These are phyloP conservation scores for Brevimyrus niger DNA, from an alignment of 2,113 vertebrate genomes.

Conservation along the genomic window DNA sequence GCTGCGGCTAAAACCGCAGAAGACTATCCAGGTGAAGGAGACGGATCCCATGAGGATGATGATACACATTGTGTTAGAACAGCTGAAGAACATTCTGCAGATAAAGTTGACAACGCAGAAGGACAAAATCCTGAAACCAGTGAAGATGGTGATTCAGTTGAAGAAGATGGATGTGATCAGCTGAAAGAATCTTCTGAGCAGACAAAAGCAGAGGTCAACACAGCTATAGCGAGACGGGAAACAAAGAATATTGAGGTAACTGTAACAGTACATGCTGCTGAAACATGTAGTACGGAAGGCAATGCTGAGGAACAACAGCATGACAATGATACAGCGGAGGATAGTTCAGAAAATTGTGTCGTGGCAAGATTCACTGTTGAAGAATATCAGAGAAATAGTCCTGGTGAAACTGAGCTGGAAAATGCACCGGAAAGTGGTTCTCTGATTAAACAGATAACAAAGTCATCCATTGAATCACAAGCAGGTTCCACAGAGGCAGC, in stretches of 20 bases:
- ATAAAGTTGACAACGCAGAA: neutral
- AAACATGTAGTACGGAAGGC: slow-evolving; percentile 49
- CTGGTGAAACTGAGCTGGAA: neutral
- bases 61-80: neutral
- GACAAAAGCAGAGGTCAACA: slow-evolving; percentile 5
- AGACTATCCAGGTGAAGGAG: neutral
- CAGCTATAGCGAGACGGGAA: slow-evolving; percentile 11
- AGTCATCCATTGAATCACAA: slow-evolving; percentile 55
- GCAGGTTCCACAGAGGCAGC: slow-evolving; percentile 50
- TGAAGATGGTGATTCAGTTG: neutral
- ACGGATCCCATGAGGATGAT: neutral
- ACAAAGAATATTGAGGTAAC: slow-evolving; percentile 24
- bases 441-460: slow-evolving; percentile 51
- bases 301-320: slow-evolving; percentile 47
- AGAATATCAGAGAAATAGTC: neutral
- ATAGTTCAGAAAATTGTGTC: neutral
- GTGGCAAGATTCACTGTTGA: neutral
- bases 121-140: neutral
- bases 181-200: neutral
- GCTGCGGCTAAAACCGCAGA: slow-evolving; percentile 14
- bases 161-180: neutral
- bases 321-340: slow-evolving; percentile 4
- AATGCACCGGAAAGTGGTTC: neutral
- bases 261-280: slow-evolving; percentile 29
- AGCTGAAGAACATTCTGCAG: neutral